These are phyloP conservation scores for Drosophila ananassae DNA, from an alignment of 1,140 invertebrate species.

Conservation along the genomic window DNA sequence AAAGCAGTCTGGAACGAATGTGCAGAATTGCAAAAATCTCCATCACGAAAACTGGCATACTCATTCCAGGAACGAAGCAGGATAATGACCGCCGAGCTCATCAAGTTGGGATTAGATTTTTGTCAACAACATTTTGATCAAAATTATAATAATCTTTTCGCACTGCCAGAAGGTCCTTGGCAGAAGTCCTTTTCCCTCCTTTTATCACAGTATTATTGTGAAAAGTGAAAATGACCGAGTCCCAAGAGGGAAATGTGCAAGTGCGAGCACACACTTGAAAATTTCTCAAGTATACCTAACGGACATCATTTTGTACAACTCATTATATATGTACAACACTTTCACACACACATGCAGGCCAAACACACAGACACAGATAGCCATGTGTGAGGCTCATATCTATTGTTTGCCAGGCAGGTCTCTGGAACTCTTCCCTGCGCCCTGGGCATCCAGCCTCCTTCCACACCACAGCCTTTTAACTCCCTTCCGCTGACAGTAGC, in stretches of 20 bases:
- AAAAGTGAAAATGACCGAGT: slow-evolving; percentile 11
- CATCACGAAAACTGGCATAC: slow-evolving; percentile 27
- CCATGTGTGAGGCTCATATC: slow-evolving; percentile 37
- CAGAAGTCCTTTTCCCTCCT: neutral
- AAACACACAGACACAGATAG: slow-evolving; percentile 9
- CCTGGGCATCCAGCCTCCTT: neutral
- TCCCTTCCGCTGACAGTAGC: slow-evolving; percentile 23
- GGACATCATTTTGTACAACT: slow-evolving; percentile 74
- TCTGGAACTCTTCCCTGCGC: slow-evolving; percentile 3
- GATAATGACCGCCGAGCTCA: slow-evolving; percentile 14
- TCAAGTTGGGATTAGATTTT: slow-evolving; percentile 32
- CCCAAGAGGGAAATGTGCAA: slow-evolving; percentile 23
- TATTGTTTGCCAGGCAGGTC: slow-evolving; percentile 59
- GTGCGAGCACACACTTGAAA: slow-evolving; percentile 66
- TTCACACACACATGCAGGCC: slow-evolving; percentile 12
- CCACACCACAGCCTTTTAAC: slow-evolving; percentile 1
- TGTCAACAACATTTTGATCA: slow-evolving; percentile 42
- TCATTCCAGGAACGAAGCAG: slow-evolving; percentile 12
- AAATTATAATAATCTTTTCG: slow-evolving; percentile 40
- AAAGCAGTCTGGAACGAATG: slow-evolving; percentile 21
- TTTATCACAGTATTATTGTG: neutral
- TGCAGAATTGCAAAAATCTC: slow-evolving; percentile 54
- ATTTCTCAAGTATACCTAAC: slow-evolving; percentile 79
- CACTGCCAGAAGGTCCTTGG: neutral
- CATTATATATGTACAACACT: slow-evolving; percentile 44